Evolutionary conservation across 2,797 vertebrate species (phyloP).

Genomic region (Diplodus puntazzo): DNA sequence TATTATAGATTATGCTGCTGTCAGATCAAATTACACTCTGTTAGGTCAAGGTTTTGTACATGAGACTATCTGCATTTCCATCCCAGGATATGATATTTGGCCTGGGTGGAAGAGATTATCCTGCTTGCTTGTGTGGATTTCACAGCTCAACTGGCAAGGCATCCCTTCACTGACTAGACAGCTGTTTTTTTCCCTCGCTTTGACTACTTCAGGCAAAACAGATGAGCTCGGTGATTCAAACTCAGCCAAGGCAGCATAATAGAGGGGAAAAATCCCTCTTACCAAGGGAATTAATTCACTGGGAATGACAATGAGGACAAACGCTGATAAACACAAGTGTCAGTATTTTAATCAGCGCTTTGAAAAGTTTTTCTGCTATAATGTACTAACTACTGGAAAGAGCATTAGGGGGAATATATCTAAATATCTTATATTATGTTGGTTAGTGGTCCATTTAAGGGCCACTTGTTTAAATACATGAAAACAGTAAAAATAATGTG

Average conservation of each 20-base stretch:
- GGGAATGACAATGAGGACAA: slow-evolving; percentile 56
- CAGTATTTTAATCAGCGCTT: slow-evolving; percentile 44
- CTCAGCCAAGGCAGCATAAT: slow-evolving; percentile 66
- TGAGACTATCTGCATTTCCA: slow-evolving; percentile 51
- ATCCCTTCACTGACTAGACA: slow-evolving; percentile 71
- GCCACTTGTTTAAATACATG: neutral
- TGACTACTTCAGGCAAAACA: slow-evolving; percentile 72
- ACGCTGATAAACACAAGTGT: slow-evolving; percentile 33
- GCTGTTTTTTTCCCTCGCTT: slow-evolving; percentile 68
- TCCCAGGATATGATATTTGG: slow-evolving; percentile 67
- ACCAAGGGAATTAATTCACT: slow-evolving; percentile 61
- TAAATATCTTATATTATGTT: neutral
- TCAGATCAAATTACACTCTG: slow-evolving; percentile 50
- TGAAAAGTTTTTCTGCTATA: slow-evolving; percentile 32
- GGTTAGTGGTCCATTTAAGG: neutral
- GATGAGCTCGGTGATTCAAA: slow-evolving; percentile 69
- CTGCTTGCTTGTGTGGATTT: slow-evolving; percentile 77
- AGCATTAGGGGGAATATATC: neutral
- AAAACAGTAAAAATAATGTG: neutral
- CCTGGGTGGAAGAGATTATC: slow-evolving; percentile 72
- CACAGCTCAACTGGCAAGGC: slow-evolving; percentile 75
- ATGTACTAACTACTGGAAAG: slow-evolving; percentile 10
- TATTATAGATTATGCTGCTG: slow-evolving; percentile 37
- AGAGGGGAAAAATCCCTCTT: slow-evolving; percentile 60
- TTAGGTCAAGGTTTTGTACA: slow-evolving; percentile 49